Conservation (phyloP, 1,140 invertebrate genomes). For the Episyrphus balteatus region DNA sequence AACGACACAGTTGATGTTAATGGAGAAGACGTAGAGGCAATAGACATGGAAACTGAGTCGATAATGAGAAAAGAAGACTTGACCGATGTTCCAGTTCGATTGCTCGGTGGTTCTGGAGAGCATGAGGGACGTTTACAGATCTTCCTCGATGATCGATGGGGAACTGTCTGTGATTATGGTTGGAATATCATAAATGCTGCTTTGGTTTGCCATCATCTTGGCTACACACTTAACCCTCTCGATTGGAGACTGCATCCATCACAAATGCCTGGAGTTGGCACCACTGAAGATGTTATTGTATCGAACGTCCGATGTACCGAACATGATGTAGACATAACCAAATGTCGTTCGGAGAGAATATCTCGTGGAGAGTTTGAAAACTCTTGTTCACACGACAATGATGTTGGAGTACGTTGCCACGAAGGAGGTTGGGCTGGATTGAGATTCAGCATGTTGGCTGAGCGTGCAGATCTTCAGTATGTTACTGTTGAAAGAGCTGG, state of each 20-base stretch:
- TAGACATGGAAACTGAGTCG: slow-evolving; percentile 40
- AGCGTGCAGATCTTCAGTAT: slow-evolving; percentile 76
- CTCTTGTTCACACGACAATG: slow-evolving; percentile 75
- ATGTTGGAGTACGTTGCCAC: slow-evolving; percentile 81
- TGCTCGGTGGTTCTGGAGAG: slow-evolving; percentile 61
- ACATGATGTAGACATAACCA: slow-evolving; percentile 83
- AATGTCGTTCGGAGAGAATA: slow-evolving; percentile 64
- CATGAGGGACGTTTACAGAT: slow-evolving; percentile 74
- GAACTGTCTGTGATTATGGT: slow-evolving; percentile 92
- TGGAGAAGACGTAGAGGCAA: slow-evolving; percentile 27
- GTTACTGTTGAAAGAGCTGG: slow-evolving; percentile 86
- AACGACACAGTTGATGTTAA: slow-evolving; percentile 37
- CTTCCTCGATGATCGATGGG: slow-evolving; percentile 77
- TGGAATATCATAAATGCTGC: slow-evolving; percentile 91
- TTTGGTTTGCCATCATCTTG: slow-evolving; percentile 90
- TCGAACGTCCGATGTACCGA: slow-evolving; percentile 85
- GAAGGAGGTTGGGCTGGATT: slow-evolving; percentile 87
- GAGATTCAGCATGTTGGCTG: slow-evolving; percentile 75
- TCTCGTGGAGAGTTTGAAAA: slow-evolving; percentile 69
- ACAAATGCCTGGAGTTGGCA: slow-evolving; percentile 67
- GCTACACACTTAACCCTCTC: slow-evolving; percentile 80
- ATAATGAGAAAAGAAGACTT: slow-evolving; percentile 43
- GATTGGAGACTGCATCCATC: slow-evolving; percentile 78
- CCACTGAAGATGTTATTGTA: slow-evolving; percentile 61
- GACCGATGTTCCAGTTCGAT: slow-evolving; percentile 53